Evolutionary conservation across 2,797 vertebrate genomes (phyloP), one percentile per base, ranked within the genome.

Genomic region (Phataginus tetradactyla): DNA sequence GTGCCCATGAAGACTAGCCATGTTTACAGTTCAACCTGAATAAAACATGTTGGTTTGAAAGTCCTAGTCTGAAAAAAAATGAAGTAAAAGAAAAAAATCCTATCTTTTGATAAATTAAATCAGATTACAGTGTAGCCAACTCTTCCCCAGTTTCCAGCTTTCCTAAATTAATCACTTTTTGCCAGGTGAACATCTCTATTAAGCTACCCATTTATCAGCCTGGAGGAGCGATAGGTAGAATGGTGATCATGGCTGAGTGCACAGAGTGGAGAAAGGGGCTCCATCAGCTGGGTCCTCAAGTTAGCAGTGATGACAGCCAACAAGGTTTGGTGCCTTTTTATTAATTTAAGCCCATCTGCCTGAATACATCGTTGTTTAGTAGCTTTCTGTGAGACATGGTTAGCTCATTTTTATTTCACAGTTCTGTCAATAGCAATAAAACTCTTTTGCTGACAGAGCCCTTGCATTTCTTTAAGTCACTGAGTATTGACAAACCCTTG

Each of bases 301-400:
- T 98, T 98, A 98, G 98, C 98, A 98, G 98, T 98, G 97, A 98
- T 98, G 98, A 98, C 96, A 93, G 98, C 98, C 98, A 98, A 98
- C 97, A 98, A 98, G 98, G 98, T 97, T 98, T 97, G 97, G 98
- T 96, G 98, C 97, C 98, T 98, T 98, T 97, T 95, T 97, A 97
- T 98, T 98, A 98, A 98, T 98, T 94, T 95, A 97, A 98, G 96
- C 92, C 98, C 96, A 97, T 96, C 97, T 97, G 91, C 97, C 96
- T 96, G 88, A 93, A 96, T 95, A 97, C 71, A 97, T 98, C 97
- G 97, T 97, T 98, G 97, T 97, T 97, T 98, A 96, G 96, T 96
- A 93, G 86, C 93, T 97, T 98, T 97, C 97, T 97, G 90, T 95
- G 97, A 98, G 97, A 98, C 80, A 91, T 91, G 94, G 95, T 91